phyloP scores from a whole-genome alignment of 1,140 invertebrate genomes.

The Sesamia nonagrioides region DNA sequence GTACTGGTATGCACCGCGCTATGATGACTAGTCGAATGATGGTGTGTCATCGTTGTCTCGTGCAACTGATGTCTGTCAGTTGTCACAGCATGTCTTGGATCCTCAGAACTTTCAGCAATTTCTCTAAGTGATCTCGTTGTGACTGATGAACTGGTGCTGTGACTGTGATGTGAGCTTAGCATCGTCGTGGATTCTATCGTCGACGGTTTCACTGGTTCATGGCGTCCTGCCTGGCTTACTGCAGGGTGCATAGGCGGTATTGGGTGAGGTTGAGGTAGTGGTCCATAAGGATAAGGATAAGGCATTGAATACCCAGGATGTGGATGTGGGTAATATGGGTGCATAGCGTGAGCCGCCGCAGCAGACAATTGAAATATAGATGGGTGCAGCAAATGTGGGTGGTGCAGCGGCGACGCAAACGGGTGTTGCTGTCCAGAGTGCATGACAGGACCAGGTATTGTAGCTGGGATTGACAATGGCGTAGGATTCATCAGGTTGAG shows the following conservation, averaged over 20 bases:
- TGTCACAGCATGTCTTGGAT: slow-evolving; percentile 82
- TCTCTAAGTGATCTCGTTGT: slow-evolving; percentile 88
- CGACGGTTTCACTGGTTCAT: slow-evolving; percentile 84
- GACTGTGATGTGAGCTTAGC: slow-evolving; percentile 90
- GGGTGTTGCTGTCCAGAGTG: slow-evolving; percentile 90
- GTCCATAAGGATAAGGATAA: slow-evolving; percentile 91
- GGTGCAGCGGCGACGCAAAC: slow-evolving; percentile 88
- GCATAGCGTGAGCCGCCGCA: slow-evolving; percentile 88
- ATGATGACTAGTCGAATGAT: slow-evolving; percentile 89
- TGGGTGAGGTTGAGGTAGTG: slow-evolving; percentile 91
- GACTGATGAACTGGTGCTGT: slow-evolving; percentile 89
- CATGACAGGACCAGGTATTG: slow-evolving; percentile 91
- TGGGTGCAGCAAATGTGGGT: slow-evolving; percentile 91
- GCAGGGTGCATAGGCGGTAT: slow-evolving; percentile 91
- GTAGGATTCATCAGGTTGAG: slow-evolving; percentile 89
- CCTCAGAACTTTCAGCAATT: slow-evolving; percentile 87
- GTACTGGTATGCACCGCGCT: slow-evolving; percentile 89
- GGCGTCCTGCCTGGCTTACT: slow-evolving; percentile 85
- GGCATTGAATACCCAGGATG: slow-evolving; percentile 91
- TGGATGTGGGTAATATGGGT: slow-evolving; percentile 91
- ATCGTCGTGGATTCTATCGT: slow-evolving; percentile 91
- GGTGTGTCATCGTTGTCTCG: slow-evolving; percentile 89
- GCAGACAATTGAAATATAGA: slow-evolving; percentile 88
- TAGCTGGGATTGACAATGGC: slow-evolving; percentile 89
- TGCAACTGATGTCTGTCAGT: slow-evolving; percentile 88